Evolutionary conservation across 2,113 vertebrate genomes (phyloP), one percentile per base, ranked within the genome.

Genomic region (Lipophrys pholis): DNA sequence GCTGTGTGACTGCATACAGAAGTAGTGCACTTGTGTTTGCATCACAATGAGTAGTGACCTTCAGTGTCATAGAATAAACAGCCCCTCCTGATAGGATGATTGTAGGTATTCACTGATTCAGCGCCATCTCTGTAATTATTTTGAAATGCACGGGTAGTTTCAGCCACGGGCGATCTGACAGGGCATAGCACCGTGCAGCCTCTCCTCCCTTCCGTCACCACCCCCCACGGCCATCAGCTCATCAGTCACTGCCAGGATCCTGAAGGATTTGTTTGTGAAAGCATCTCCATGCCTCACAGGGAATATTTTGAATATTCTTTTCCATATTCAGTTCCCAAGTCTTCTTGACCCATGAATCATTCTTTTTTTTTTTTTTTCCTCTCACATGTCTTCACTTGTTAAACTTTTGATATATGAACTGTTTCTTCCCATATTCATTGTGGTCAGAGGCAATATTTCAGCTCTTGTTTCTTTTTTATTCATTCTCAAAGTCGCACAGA

Each of bases 41-140:
- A 17, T 69, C 49, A 65, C 46, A 62, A 56, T 63, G 30, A 80
- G 45, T 38, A 56, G 80, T 38, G 59, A 64, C 38, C 14, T 54
- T 58, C 8, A 59, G 53, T 58, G 60, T 79, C 64, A 48, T 46
- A 2, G 16, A 65, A 36, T 15, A 8, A 17, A 54, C 41, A 64
- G 9, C 36, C 12, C 45, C 79, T 58, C 56, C 46, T 84, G 76
- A 74, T 88, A 39, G 2, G 2, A 70, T 81, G 76, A 86, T 87
- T 87, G 17, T 55, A 68, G 73, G 66, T 71, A 85, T 69, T 86
- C 62, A 65, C 39, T 59, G 59, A 59, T 76, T 63, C 63, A 53
- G 63, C 51, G 9, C 14, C 41, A 54, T 75, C 62, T 46, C 16
- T 87, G 54, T 70, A 81, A 85, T 89, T 81, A 82, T 39, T 68